These are phyloP conservation scores for Oncorhynchus nerka DNA, from an alignment of 2,113 vertebrate genomes.

Conservation along the genomic window DNA sequence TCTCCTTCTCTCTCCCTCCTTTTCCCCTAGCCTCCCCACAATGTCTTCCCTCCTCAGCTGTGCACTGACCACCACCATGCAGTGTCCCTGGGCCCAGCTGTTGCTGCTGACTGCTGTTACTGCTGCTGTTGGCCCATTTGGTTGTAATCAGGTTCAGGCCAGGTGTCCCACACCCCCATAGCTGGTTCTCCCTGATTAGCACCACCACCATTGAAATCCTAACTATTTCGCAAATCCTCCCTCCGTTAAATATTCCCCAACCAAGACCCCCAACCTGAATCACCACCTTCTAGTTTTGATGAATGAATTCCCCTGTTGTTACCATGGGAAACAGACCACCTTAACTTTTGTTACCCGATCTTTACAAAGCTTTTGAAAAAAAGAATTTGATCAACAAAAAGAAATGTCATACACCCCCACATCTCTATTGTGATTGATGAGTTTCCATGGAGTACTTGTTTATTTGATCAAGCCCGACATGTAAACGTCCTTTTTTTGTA, in stretches of 20 bases:
- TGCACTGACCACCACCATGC: conserved; percentile 15
- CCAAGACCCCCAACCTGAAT: conserved; percentile 60
- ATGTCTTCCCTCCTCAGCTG: no score
- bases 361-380: conserved; percentile 59
- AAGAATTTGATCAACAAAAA: conserved; percentile 78
- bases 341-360: conserved; percentile 59
- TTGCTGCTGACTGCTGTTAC: conserved; percentile 36
- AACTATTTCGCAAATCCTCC: conserved; percentile 84
- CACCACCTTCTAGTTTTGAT: conserved; percentile 62
- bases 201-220: conserved; percentile 74
- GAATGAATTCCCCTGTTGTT: conserved; percentile 85
- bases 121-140: conserved; percentile 79
- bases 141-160: conserved; percentile 92
- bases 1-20: no score
- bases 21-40: no score
- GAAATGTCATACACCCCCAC: conserved; percentile 30
- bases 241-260: conserved; percentile 46
- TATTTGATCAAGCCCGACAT: conserved; percentile 55
- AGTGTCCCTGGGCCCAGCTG: conserved; percentile 73
- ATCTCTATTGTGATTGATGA: conserved; percentile 38
- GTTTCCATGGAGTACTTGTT: conserved; percentile 59
- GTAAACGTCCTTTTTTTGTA: conserved; percentile 61
- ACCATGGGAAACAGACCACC: conserved; percentile 64
- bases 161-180: conserved; percentile 88
- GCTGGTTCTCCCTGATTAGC: conserved; percentile 85